Evolutionary conservation across 1,140 invertebrate species (phyloP), one percentile per base, ranked within the genome.

Genomic region (Drosophila pandora): DNA sequence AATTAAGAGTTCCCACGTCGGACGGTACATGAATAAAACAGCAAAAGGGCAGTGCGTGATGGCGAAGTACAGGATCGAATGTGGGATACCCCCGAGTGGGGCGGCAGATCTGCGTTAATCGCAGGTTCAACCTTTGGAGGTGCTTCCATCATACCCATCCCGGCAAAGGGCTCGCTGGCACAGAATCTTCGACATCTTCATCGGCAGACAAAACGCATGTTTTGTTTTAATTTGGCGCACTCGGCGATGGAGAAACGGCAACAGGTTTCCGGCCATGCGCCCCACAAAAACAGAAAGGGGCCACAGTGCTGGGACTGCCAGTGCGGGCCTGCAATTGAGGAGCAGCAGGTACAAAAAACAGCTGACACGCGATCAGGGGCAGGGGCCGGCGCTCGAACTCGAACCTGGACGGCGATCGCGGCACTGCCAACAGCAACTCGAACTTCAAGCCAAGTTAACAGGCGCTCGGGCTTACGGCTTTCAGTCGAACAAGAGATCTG

Each of bases 1-100:
- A 85, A 85, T 87, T 85, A 87, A 85, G 82, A 85, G 81, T 85
- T 85, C 81, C 82, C 82, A 85, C 82, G 64, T 75, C 62, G 30
- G 50, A 63, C 34, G 41, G 34, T 37, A n/a, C 68, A 85, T 87
- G 82, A 87, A 85, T 87, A 85, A 85, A 85, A 81, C 73, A 87
- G 77, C 56, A 71, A 68, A 63, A 37, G 10, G 13, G 9, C 43
- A 49, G 30, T 52, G 21, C 23, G 4, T 39, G 6, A 37, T 21
- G 13, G 22, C n/a, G 12, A 2, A 53, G 32, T n/a, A 32, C 7
- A 0, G 7, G 21, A 5, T 21, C 56, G 49, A 72, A 49, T 25
- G 9, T 1, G 1, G 0, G 13, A 39, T 23, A 12, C 49, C 49
- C 63, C 56, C 3, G 25, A 61, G 12, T 21, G 4, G 34, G 34